Evolutionary conservation across 2,888 invertebrate genomes (phyloP).

Genomic region (Harpagoxenus sublaevis): DNA sequence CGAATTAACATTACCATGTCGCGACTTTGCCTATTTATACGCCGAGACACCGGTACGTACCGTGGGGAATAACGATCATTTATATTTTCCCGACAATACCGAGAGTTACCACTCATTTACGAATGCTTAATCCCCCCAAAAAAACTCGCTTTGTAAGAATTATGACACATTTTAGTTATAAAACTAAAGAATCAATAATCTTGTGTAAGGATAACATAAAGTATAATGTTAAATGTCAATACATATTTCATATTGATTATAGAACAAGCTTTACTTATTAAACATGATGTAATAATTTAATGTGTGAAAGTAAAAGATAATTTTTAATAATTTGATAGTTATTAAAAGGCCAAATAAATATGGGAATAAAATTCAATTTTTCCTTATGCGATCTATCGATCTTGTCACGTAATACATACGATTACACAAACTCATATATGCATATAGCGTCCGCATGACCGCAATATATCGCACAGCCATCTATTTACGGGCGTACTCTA

Average conservation of each 20-base stretch:
- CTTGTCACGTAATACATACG: slow-evolving; percentile 5
- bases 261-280: not conserved
- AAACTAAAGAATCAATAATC: not conserved
- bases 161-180: not conserved
- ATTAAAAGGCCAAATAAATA: not conserved
- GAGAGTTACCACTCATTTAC: not conserved
- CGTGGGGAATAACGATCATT: slow-evolving; percentile 56
- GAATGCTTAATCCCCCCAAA: not conserved
- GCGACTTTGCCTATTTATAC: slow-evolving; percentile 59
- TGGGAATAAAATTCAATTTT: not conserved
- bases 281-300: not conserved
- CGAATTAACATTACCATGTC: slow-evolving; percentile 64
- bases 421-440: slow-evolving; percentile 1
- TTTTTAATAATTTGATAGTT: not conserved
- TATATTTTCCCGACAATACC: not conserved
- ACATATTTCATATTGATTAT: not conserved
- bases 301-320: not conserved
- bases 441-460: not conserved
- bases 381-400: not conserved
- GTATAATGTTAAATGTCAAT: not conserved
- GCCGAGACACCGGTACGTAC: not conserved
- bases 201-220: not conserved
- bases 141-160: not conserved
- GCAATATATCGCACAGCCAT: not conserved
- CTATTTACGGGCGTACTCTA: slow-evolving; percentile 14